A percentile compares a stretch with the other conserved stretches of the same genome.
These are phyloP conservation scores for Calliopsis andreniformis DNA, from an alignment of 1,140 invertebrate species.

Conservation along the genomic window DNA sequence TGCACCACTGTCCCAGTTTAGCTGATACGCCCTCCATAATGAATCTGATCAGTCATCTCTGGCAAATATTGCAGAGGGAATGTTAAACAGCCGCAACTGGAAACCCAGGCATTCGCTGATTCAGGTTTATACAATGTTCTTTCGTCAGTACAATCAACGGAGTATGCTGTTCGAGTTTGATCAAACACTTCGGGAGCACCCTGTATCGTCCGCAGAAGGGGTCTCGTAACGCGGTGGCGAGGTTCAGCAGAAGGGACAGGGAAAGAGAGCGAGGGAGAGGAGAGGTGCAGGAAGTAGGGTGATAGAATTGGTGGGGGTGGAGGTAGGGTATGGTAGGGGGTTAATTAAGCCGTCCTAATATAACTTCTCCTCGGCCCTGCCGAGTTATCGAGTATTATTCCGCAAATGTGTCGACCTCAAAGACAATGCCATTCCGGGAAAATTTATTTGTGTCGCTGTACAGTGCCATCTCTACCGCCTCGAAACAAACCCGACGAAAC, in stretches of 20 bases:
- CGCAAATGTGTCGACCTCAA: conserved; percentile 75
- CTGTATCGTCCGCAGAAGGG: conserved; percentile 47
- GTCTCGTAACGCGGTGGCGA: conserved; percentile 38
- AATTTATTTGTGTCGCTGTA: conserved; percentile 75
- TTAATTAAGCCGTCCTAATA: conserved; percentile 77
- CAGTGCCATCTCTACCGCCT: conserved; percentile 54
- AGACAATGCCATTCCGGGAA: conserved; percentile 75
- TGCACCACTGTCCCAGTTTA: no score
- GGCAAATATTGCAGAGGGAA: no score
- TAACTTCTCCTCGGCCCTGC: conserved; percentile 68
- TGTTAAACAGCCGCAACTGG: no score
- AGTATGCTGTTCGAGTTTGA: not conserved
- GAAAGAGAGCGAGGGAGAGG: conserved; percentile 31
- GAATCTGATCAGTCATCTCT: no score
- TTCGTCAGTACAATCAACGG: no score
- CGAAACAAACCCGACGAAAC: conserved; percentile 69
- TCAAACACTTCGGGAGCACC: not conserved
- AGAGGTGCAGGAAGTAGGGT: conserved; percentile 55
- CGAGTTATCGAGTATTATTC: conserved; percentile 76
- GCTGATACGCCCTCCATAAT: no score
- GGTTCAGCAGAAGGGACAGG: conserved; percentile 11
- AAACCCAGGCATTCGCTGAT: no score
- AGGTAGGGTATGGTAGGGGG: conserved; percentile 61
- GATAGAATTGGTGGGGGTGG: conserved; percentile 65
- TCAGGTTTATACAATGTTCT: no score